Base-by-base conservation (phyloP, 2,797 vertebrate species). In the Sciurus carolinensis region DNA sequence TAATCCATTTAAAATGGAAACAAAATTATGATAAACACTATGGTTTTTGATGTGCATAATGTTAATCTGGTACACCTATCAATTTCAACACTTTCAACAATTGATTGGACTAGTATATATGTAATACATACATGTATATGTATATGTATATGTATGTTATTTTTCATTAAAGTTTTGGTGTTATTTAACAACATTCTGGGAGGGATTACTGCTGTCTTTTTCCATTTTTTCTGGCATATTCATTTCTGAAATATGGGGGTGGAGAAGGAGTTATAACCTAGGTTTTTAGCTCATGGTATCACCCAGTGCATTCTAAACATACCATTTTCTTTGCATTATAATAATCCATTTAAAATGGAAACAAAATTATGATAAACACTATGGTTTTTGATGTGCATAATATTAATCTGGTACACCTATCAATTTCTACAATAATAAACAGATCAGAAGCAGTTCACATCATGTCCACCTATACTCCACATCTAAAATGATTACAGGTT, bases 371-470 rank as follows among this genome's bases (percentile, higher is more conserved):
- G 7, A 47, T 47, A 47, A 47, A 47, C 44, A 47, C 44, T 47
- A 39, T 39, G 39, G 44, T 44, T 28, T 89, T 95, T 96, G 80
- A 96, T 98, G 95, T 98, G 96, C 97, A 98, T 97, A 98, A 76
- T 97, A 90, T 99, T 98, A 99, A 99, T 98, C 98, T 98, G 97
- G 96, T 96, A 97, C 62, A 88, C 57, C 76, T 95, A 47, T 97
- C 76, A 62, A 91, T 91, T 96, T 97, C 97, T 98, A 98, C 97
- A 98, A 93, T 96, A 94, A 98, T 95, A 96, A 94, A 96, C 86
- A 95, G 62, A 92, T 92, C 66, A 95, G 93, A 96, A 98, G 96
- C 26, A 94, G 97, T 97, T 93, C 94, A 85, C 91, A 97, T 18
- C 57, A 80, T 97, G 97, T 86, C 95, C 88, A 79, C 77, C 83